Conservation (phyloP, 1,140 invertebrate species). For the Drosophila seguyi region DNA sequence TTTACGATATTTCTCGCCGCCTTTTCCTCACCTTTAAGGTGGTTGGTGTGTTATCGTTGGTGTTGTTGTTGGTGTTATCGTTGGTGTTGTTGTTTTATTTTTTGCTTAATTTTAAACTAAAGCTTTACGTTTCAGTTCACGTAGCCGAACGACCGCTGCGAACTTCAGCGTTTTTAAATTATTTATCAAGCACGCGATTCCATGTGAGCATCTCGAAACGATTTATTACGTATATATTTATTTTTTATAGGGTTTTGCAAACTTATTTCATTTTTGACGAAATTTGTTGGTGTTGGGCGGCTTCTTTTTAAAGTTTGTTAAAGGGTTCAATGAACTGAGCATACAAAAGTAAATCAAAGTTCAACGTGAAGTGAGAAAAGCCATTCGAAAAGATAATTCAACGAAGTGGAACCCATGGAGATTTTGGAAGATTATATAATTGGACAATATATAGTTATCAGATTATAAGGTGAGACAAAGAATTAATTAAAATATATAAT, state of each 20-base stretch:
- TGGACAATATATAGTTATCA: background rate
- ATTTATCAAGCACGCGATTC: constrained; percentile 50
- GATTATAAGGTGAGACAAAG: background rate
- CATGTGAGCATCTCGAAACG: constrained; percentile 31
- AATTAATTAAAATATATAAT: background rate
- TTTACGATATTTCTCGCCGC: constrained; percentile 36
- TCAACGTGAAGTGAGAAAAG: constrained; percentile 42
- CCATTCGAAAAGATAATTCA: constrained; percentile 10
- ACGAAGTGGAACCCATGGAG: constrained; percentile 16
- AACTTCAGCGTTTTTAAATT: constrained; percentile 46
- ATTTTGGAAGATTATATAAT: background rate
- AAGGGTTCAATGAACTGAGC: constrained; percentile 50
- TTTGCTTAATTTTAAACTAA: constrained; percentile 36
- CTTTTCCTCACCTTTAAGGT: constrained; percentile 16
- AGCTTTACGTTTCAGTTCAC: constrained; percentile 46
- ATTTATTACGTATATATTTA: constrained; percentile 43
- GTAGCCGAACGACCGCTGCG: constrained; percentile 28
- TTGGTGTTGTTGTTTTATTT: background rate
- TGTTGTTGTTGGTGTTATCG: background rate
- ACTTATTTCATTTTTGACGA: constrained; percentile 22
- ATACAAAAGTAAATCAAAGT: constrained; percentile 46
- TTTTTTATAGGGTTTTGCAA: constrained; percentile 38
- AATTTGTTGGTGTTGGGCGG: constrained; percentile 8
- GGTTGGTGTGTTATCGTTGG: too few species aligned
- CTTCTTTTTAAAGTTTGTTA: constrained; percentile 15